Conservation (phyloP, 2,888 invertebrate species). For the Urechis unicinctus region DNA sequence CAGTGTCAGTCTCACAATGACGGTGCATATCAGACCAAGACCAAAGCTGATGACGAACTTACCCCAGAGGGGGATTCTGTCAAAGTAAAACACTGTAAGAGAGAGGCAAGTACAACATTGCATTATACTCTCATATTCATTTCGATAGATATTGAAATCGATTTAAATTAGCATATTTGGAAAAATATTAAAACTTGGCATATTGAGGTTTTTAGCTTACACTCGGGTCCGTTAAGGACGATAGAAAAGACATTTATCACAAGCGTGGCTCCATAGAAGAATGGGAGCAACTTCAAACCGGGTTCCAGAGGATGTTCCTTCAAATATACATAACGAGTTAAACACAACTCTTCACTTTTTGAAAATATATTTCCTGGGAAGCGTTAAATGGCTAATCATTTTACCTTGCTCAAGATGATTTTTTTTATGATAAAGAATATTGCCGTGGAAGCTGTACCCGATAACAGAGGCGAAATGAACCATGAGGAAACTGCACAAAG, state of each 20-base stretch:
- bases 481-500: too few species aligned
- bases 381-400: too few species aligned
- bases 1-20: constrained; percentile 68
- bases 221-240: constrained; percentile 85
- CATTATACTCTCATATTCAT: neutral
- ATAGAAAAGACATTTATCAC: constrained; percentile 90
- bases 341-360: too few species aligned
- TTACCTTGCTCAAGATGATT: too few species aligned
- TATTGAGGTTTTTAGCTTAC: constrained; percentile 56
- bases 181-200: constrained; percentile 2
- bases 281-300: constrained; percentile 77
- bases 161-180: too few species aligned
- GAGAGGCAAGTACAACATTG: constrained; percentile 2
- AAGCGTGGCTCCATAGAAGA: constrained; percentile 88
- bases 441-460: too few species aligned
- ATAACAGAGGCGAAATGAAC: too few species aligned
- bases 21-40: constrained; percentile 64
- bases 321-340: too few species aligned
- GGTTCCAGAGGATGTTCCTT: constrained; percentile 69
- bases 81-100: constrained; percentile 73
- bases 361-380: too few species aligned
- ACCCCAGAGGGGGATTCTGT: constrained; percentile 81
- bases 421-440: too few species aligned
- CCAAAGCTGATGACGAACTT: constrained; percentile 64
- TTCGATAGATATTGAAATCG: too few species aligned